Evolutionary conservation across 2,888 invertebrate species (phyloP), one percentile per base, ranked within the genome.

Genomic region (Diachrysia chrysitis): DNA sequence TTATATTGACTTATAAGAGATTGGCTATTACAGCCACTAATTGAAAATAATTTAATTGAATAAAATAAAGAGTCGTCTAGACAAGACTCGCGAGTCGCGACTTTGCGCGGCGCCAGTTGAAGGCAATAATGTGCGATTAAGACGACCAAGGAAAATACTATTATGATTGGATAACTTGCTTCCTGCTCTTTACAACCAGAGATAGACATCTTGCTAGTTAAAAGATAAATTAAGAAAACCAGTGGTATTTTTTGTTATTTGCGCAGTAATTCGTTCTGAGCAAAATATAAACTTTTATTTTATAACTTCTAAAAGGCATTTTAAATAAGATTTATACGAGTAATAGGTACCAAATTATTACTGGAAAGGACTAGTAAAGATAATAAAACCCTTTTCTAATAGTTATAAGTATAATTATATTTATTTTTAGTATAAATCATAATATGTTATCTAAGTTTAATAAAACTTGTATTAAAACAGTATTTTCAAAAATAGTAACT

Each of bases 131-230:
- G 69, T 71, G 66, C 78, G 84, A 85, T 85, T 86, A 83, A 79
- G 76, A 81, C 83, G 79, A 84, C 85, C 80, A 73, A 82, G 79
- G 25, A 57, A 71, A 65, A 67, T 55, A 85, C 86, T 88, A 89
- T 89, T 89, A 89, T 85, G 88, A 88, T 81, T 85, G 77, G 74
- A 66, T 74, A 78, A 80, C 78, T 76, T 77, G 83, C 83, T 89
- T 90, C 88, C 89, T 88, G 85, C 82, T 83, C 78, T 71, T 79
- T 84, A 82, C 79, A 81, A 85, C 81, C 79, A 35, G 6, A 54
- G 54, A 54, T 25, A 51, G 21, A 10, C 17, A 51, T 51, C 48
- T 51, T 51, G 48, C 21, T 21, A 21, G 48, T 21, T 51, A 12
- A 51, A 19, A 51, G 48, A 10, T 48, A 19, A 46, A 48, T 48